Conservation (phyloP, 2,797 vertebrate genomes). For the Oreonectes daqikongensis region DNA sequence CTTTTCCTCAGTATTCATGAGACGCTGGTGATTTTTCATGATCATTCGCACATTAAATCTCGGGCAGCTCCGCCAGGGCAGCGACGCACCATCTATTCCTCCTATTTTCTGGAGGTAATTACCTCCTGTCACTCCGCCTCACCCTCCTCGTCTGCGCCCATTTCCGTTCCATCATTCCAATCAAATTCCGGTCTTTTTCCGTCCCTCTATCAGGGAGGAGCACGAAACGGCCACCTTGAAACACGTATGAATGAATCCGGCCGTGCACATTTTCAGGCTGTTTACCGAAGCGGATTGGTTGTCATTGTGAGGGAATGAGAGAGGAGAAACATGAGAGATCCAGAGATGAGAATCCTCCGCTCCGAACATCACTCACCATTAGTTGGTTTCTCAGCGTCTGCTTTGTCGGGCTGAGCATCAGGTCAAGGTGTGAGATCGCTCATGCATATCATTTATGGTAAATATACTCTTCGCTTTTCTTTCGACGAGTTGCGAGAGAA, state of each 20-base stretch:
- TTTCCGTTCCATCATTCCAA: slow-evolving; percentile 44
- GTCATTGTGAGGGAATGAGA: slow-evolving; percentile 44
- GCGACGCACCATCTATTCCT: slow-evolving; percentile 17
- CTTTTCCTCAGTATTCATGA: slow-evolving; percentile 34
- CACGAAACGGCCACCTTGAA: slow-evolving; percentile 43
- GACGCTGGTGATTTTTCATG: slow-evolving; percentile 48
- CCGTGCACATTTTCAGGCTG: slow-evolving; percentile 5
- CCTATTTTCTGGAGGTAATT: slow-evolving; percentile 50
- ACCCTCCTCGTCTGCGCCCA: slow-evolving; percentile 30
- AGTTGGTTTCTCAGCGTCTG: slow-evolving; percentile 29
- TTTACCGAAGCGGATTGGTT: slow-evolving; percentile 45
- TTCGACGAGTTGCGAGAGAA: background rate
- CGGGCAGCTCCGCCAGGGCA: slow-evolving; percentile 20
- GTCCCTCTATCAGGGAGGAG: slow-evolving; percentile 29
- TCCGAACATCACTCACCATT: slow-evolving; percentile 45
- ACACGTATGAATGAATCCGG: slow-evolving; percentile 49
- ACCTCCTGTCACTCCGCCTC: slow-evolving; percentile 47
- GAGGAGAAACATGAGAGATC: slow-evolving; percentile 34
- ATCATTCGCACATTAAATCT: slow-evolving; percentile 48
- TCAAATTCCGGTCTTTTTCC: slow-evolving; percentile 29
- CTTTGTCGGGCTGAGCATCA: background rate
- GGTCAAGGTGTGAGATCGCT: slow-evolving; percentile 4
- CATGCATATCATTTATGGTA: slow-evolving; percentile 10
- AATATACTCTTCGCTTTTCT: slow-evolving; percentile 8
- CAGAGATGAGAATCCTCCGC: slow-evolving; percentile 25